phyloP scores from a whole-genome alignment of 2,797 vertebrate species.

The Helostoma temminkii region DNA sequence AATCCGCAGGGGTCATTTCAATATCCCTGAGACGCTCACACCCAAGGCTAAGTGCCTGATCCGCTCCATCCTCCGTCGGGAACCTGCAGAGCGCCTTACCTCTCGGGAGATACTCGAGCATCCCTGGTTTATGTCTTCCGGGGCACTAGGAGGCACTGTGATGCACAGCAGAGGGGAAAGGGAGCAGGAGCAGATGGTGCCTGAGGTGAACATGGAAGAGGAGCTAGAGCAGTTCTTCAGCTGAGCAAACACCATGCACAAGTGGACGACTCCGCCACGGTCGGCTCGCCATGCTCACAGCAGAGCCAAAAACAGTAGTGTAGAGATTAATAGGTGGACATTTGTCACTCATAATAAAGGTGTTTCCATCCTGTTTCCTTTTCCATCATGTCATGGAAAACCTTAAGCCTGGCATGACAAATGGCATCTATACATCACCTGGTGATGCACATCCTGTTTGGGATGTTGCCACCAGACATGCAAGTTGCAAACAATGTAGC shows the following conservation, averaged over 20 bases:
- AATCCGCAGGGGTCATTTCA: slow-evolving; percentile 98
- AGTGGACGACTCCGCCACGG: slow-evolving; percentile 67
- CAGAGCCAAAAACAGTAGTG: slow-evolving; percentile 76
- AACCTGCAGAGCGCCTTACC: slow-evolving; percentile 97
- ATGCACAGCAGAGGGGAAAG: slow-evolving; percentile 88
- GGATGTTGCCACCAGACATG: slow-evolving; percentile 74
- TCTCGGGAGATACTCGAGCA: slow-evolving; percentile 98
- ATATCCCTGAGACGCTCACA: slow-evolving; percentile 97
- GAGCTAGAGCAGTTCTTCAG: slow-evolving; percentile 98
- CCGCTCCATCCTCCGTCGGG: slow-evolving; percentile 96
- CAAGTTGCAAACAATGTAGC: slow-evolving; percentile 89
- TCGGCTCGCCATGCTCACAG: slow-evolving; percentile 64
- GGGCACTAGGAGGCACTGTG: slow-evolving; percentile 84
- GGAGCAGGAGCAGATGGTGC: slow-evolving; percentile 97
- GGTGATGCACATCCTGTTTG: slow-evolving; percentile 25
- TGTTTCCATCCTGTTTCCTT: slow-evolving; percentile 87
- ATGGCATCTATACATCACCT: slow-evolving; percentile 73
- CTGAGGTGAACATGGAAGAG: slow-evolving; percentile 98
- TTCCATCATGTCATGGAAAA: slow-evolving; percentile 86
- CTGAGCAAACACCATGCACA: slow-evolving; percentile 87
- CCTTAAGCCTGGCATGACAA: slow-evolving; percentile 79
- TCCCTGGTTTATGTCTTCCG: slow-evolving; percentile 93
- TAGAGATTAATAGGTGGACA: slow-evolving; percentile 84
- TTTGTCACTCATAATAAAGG: slow-evolving; percentile 83
- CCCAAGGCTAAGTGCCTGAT: slow-evolving; percentile 99